Base-by-base conservation (phyloP, 2,888 invertebrate species). In the Eupeodes latifasciatus region DNA sequence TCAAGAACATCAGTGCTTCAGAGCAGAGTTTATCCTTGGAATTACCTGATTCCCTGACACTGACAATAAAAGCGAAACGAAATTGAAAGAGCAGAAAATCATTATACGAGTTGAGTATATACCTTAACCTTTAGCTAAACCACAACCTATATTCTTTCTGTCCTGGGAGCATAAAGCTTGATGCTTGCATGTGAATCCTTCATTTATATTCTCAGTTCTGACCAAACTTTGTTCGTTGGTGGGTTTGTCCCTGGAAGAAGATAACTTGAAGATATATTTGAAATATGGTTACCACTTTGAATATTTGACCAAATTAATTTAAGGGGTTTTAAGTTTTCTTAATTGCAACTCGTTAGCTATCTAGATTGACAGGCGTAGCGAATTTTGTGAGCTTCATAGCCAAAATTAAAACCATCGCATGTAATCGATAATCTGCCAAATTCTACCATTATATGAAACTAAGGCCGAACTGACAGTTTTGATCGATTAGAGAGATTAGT, bases 1-100 rank as follows among this genome's bases (percentile, higher is more conserved):
- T 79, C 79, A 83, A 78, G 74, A 83, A 59, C 61, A 71, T 36
- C 36, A 66, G 1, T 66, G 55, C 44, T 76, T 53, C 11, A 55
- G 59, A 53, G 16, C 82, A 62, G 19, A 40, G 40, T 40, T 69
- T 83, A 76, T 74, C 83, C 66, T 80, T 59, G 16, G 78, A 81
- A 81, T 85, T 88, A 88, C 88, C 88, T 88, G 88, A 85, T 88
- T 78, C 84, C 81, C 81, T 84, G 88, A 88, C 88, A 88, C 81
- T 84, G 88, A 88, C 88, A 88, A 85, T 85, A 88, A 88, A 85
- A 88, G 81, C 84, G 66, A 85, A 84, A 81, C 77, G 67, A 76
- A 77, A 75, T 77, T 66, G 72, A 84, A 72, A 81, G 88, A 81
- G 88, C 78, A 85, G 44, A 81, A 85, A 88, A 88, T 87, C 88